Percentiles rank a stretch among this genome's conserved stretches.
These are phyloP conservation scores for Scaptodrosophila lebanonensis DNA, from an alignment of 1,140 invertebrate species.

Conservation along the genomic window DNA sequence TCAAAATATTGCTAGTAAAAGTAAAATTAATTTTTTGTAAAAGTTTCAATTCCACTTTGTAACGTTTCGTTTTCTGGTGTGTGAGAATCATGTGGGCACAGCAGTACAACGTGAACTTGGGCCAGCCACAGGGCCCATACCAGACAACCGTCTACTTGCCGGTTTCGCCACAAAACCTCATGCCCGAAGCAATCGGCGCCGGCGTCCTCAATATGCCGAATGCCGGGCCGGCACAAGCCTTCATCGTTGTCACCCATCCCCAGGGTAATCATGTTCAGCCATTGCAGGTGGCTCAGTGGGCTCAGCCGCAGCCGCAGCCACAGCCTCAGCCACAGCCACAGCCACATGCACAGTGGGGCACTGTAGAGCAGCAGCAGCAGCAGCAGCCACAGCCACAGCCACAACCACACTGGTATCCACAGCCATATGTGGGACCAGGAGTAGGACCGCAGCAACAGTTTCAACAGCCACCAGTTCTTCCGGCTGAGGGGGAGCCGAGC, in stretches of 20 bases:
- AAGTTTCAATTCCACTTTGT: background rate
- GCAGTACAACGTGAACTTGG: background rate
- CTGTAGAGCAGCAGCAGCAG: background rate
- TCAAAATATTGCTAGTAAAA: background rate
- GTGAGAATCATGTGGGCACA: constrained; percentile 19
- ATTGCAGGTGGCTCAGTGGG: background rate
- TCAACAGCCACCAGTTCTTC: too few relatives aligned
- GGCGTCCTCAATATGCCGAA: background rate
- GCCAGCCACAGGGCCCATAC: background rate
- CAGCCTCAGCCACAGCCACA: background rate
- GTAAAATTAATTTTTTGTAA: background rate
- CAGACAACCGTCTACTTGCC: constrained; percentile 7
- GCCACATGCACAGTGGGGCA: too few relatives aligned
- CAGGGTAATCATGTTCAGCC: constrained; percentile 8
- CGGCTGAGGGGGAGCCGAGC: too few relatives aligned
- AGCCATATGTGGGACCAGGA: background rate
- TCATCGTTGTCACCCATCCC: background rate
- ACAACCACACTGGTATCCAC: background rate
- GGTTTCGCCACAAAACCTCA: too few relatives aligned
- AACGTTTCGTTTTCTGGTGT: too few relatives aligned
- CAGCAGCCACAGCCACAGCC: background rate
- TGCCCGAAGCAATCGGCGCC: too few relatives aligned
- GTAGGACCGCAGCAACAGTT: too few relatives aligned
- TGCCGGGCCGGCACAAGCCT: background rate
- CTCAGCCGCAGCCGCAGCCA: background rate